Conservation (phyloP, 2,888 invertebrate species). For the Philhelius pedissequus region DNA sequence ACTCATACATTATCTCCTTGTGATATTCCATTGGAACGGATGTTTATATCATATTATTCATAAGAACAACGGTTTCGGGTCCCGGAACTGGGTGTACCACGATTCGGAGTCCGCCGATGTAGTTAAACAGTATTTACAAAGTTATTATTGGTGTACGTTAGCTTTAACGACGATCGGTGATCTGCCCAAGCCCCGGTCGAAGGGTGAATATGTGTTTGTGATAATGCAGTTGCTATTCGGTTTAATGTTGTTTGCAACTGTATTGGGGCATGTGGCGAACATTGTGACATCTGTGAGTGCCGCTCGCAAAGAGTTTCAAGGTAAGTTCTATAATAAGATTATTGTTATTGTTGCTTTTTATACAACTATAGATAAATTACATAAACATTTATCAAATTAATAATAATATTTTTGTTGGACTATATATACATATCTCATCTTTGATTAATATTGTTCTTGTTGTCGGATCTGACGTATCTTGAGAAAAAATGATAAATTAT, state of each 20-base stretch:
- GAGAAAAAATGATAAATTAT: constrained; percentile 21
- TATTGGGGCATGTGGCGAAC: constrained; percentile 98
- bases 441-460: constrained; percentile 8
- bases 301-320: constrained; percentile 98
- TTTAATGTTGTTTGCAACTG: constrained; percentile 95
- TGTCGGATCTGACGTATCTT: background rate
- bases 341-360: background rate
- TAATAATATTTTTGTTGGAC: background rate
- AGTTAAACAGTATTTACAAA: constrained; percentile 96
- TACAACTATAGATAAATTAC: too few species aligned
- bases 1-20: constrained; percentile 96
- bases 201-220: constrained; percentile 96
- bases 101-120: constrained; percentile 92
- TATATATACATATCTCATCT: too few species aligned
- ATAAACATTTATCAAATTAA: background rate
- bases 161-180: constrained; percentile 97
- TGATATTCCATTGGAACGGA: constrained; percentile 99
- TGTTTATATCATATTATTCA: constrained; percentile 98
- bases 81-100: constrained; percentile 94
- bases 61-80: constrained; percentile 96
- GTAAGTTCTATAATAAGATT: too few species aligned
- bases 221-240: constrained; percentile 96
- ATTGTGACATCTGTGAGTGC: constrained; percentile 98
- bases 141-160: constrained; percentile 98
- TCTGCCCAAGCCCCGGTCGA: constrained; percentile 93